These are phyloP conservation scores for Miniopterus natalensis DNA, from an alignment of 2,113 vertebrate genomes.

Conservation along the genomic window DNA sequence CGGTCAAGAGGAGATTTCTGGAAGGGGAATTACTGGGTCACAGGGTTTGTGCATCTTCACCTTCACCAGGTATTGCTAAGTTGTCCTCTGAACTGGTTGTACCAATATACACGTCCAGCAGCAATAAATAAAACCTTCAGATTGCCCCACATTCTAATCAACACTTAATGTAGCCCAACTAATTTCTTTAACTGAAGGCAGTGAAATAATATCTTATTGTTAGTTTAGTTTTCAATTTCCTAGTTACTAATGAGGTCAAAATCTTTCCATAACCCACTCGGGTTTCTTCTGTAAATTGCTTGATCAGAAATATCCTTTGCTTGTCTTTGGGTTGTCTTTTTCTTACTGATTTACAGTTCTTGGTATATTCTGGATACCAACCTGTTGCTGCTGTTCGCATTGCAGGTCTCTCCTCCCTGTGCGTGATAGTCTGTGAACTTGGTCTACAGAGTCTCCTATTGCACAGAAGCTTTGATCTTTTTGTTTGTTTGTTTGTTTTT, in stretches of 20 bases:
- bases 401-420: not conserved
- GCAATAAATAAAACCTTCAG: not conserved
- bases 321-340: not conserved
- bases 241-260: not conserved
- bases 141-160: not conserved
- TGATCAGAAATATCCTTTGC: not conserved
- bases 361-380: not conserved
- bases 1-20: not conserved
- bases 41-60: not conserved
- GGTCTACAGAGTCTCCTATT: not conserved
- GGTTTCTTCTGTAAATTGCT: not conserved
- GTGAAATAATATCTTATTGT: not conserved
- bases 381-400: not conserved
- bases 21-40: conserved; percentile 12
- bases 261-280: not conserved
- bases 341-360: not conserved
- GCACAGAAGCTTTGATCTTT: not conserved
- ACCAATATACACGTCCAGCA: not conserved
- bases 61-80: not conserved
- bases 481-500: no score
- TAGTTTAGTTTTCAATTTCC: not conserved
- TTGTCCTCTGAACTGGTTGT: not conserved
- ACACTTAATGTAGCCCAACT: not conserved
- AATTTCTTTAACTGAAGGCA: not conserved
- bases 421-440: not conserved